Conservation (phyloP, 2,113 vertebrate genomes). For the Muntiacus muntjak region DNA sequence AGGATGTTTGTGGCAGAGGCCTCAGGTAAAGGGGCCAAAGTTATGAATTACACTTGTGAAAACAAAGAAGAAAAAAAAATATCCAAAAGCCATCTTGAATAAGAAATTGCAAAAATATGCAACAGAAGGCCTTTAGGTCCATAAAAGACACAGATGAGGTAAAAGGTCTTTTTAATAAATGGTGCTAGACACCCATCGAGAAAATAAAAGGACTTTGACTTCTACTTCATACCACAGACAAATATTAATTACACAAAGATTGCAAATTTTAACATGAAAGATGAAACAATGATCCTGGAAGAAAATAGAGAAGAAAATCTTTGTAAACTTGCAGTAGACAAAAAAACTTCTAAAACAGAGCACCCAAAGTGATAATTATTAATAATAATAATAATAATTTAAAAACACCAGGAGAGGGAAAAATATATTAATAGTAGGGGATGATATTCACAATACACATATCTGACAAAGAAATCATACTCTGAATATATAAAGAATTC, state of each 20-base stretch:
- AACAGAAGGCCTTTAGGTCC: neutral
- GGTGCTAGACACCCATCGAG: neutral
- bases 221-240: neutral
- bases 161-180: neutral
- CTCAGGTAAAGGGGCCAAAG: neutral
- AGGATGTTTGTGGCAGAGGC: neutral
- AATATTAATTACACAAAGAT: neutral
- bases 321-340: neutral
- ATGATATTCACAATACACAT: neutral
- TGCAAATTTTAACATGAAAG: neutral
- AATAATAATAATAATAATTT: neutral
- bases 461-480: neutral
- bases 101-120: neutral
- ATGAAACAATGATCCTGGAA: neutral
- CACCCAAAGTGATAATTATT: neutral
- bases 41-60: neutral
- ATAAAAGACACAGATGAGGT: neutral
- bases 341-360: neutral
- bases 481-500: neutral
- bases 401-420: neutral
- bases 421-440: neutral
- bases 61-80: neutral
- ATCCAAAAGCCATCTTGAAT: neutral
- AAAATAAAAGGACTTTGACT: neutral
- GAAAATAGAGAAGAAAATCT: neutral